phyloP scores from a whole-genome alignment of 1,140 invertebrate genomes.

The Belonocnema kinseyi region DNA sequence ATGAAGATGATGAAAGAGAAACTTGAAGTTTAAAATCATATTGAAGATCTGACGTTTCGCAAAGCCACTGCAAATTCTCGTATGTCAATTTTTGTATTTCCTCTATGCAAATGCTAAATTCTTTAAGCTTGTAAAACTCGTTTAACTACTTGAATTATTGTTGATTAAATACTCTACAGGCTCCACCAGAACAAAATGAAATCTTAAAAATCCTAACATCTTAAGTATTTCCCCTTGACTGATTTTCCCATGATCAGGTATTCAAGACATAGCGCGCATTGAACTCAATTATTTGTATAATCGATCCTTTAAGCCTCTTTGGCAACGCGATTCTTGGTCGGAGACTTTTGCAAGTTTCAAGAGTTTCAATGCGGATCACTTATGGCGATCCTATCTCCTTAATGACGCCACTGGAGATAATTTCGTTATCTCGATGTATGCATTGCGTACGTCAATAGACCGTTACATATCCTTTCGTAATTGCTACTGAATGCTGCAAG shows the following conservation, averaged over 20 bases:
- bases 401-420: slow-evolving; percentile 23
- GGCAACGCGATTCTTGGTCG: background rate
- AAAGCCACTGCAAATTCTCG: background rate
- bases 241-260: background rate
- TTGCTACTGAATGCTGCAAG: slow-evolving; percentile 4
- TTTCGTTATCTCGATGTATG: slow-evolving; percentile 28
- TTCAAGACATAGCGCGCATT: background rate
- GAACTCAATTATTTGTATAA: slow-evolving; percentile 25
- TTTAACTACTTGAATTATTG: background rate
- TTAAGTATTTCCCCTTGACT: background rate
- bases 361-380: slow-evolving; percentile 18
- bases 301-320: slow-evolving; percentile 15
- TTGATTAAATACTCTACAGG: slow-evolving; percentile 12
- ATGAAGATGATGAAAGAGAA: too few species aligned
- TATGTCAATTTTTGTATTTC: background rate
- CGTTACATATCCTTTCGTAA: slow-evolving; percentile 13
- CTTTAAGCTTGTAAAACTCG: slow-evolving; percentile 17
- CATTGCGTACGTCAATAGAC: slow-evolving; percentile 23
- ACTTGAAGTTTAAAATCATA: too few species aligned
- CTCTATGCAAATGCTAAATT: slow-evolving; percentile 25
- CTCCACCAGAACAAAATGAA: background rate
- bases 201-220: slow-evolving; percentile 4
- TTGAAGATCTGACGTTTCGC: background rate
- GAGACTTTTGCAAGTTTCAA: slow-evolving; percentile 14
- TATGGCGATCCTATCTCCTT: slow-evolving; percentile 23